These are phyloP conservation scores for Dendrolimus houi DNA, from an alignment of 2,888 invertebrate species.

Conservation along the genomic window DNA sequence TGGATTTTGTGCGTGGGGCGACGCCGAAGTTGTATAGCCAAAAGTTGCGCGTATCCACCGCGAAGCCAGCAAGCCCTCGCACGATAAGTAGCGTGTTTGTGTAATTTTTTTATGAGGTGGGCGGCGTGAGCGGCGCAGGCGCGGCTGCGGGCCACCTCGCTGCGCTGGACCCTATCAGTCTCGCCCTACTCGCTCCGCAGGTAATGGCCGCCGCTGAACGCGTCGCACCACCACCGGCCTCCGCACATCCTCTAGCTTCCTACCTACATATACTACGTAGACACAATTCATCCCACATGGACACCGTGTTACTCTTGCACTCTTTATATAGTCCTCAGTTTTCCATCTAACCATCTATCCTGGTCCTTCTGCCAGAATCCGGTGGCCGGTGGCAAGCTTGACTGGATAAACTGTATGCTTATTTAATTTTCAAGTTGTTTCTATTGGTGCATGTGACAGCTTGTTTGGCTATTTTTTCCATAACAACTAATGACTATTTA, in stretches of 20 bases:
- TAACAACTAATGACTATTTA: constrained; percentile 9
- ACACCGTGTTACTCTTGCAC: constrained; percentile 14
- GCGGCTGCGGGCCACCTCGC: constrained; percentile 74
- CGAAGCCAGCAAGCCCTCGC: constrained; percentile 31
- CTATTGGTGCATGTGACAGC: constrained; percentile 53
- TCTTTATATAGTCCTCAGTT: not conserved
- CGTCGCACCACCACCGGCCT: constrained; percentile 41
- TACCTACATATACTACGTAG: constrained; percentile 11
- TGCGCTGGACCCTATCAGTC: constrained; percentile 75
- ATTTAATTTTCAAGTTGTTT: constrained; percentile 42
- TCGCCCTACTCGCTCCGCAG: constrained; percentile 74
- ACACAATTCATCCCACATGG: constrained; percentile 13
- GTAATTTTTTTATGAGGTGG: constrained; percentile 78
- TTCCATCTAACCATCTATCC: constrained; percentile 1
- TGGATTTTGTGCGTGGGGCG: constrained; percentile 37
- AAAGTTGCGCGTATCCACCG: constrained; percentile 27
- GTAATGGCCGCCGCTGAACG: constrained; percentile 46
- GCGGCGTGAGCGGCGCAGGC: constrained; percentile 74
- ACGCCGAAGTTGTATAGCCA: constrained; percentile 33
- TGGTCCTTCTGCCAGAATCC: constrained; percentile 21
- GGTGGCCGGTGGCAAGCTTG: constrained; percentile 65
- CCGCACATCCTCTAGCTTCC: constrained; percentile 11
- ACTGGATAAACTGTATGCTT: constrained; percentile 59
- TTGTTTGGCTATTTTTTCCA: constrained; percentile 42
- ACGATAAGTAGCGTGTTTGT: constrained; percentile 74